Percentiles rank a stretch among this genome's conserved stretches.
Evolutionary conservation across 2,888 invertebrate species (phyloP).

Genomic region (Chirona hameri): DNA sequence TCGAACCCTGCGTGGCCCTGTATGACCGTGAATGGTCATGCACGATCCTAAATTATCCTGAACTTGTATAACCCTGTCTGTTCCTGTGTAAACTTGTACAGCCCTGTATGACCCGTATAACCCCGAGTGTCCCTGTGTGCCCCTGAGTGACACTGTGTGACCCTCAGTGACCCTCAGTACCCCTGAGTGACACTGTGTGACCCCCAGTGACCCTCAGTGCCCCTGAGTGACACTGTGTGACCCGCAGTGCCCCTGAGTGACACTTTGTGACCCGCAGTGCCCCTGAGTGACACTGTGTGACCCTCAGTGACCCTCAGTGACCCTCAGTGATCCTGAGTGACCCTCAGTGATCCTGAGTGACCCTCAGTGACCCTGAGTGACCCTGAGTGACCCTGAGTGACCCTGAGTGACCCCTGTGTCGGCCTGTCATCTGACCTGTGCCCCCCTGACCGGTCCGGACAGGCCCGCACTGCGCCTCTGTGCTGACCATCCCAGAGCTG

Average conservation of each 20-base stretch:
- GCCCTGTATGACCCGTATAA: too few species aligned
- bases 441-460: background rate
- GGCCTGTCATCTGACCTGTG: background rate
- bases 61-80: too few species aligned
- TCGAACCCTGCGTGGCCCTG: too few species aligned
- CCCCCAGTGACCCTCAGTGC: too few species aligned
- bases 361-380: too few species aligned
- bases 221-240: too few species aligned
- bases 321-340: background rate
- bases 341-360: too few species aligned
- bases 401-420: background rate
- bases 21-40: too few species aligned
- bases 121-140: background rate
- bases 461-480: background rate
- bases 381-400: background rate
- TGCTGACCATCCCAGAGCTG: background rate
- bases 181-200: background rate
- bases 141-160: background rate
- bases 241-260: too few species aligned
- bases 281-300: background rate
- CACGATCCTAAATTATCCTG: too few species aligned
- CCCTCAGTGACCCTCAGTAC: background rate
- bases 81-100: too few species aligned
- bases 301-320: too few species aligned
- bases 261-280: background rate